Conservation (phyloP, 2,113 vertebrate species). For the Dipodomys merriami region DNA sequence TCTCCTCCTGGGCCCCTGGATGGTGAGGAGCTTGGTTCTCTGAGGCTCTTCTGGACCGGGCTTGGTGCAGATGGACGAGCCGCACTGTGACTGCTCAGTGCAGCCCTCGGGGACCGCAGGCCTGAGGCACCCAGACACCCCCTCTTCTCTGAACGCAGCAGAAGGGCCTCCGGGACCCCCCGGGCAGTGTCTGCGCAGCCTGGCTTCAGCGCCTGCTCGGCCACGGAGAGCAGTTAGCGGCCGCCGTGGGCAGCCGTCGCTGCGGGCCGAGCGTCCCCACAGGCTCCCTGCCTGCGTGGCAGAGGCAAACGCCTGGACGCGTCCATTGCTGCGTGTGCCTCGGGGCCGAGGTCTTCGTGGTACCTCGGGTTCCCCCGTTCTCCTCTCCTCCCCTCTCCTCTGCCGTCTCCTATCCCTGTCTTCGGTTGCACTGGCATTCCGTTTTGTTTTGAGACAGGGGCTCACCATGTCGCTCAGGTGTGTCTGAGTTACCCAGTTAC, state of each 20-base stretch:
- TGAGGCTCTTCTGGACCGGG: too few species aligned
- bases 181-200: accelerated
- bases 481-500: too few species aligned
- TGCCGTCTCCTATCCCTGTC: too few species aligned
- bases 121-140: background rate
- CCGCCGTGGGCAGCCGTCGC: background rate
- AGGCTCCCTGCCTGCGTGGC: background rate
- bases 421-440: too few species aligned
- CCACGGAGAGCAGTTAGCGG: background rate
- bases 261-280: background rate
- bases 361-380: too few species aligned
- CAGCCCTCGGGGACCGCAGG: background rate
- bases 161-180: background rate
- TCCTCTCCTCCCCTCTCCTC: too few species aligned
- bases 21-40: too few species aligned
- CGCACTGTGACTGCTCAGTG: accelerated
- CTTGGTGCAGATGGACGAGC: background rate
- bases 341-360: too few species aligned
- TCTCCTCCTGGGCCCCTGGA: too few species aligned
- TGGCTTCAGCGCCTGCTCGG: background rate
- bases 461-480: too few species aligned
- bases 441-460: too few species aligned
- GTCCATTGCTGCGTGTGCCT: background rate
- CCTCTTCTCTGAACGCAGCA: background rate
- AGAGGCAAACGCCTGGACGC: background rate